Percentiles rank a stretch among this genome's conserved stretches.
phyloP scores from a whole-genome alignment of 2,113 vertebrate species.

The Chaenocephalus aceratus region DNA sequence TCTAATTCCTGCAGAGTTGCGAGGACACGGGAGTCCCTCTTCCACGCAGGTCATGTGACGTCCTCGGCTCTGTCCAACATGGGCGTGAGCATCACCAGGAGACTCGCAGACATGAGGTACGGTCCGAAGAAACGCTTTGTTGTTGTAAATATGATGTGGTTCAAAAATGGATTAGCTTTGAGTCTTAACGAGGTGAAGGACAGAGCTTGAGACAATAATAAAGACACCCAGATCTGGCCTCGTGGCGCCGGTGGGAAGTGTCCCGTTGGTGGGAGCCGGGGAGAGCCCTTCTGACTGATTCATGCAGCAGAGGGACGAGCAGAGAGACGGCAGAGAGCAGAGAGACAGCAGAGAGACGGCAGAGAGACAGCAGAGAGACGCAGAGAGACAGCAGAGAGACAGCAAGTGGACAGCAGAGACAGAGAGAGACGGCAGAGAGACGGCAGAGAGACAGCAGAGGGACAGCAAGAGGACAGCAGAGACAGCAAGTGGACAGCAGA shows the following conservation, averaged over 20 bases:
- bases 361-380: no score
- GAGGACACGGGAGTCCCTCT: slow-evolving; percentile 94
- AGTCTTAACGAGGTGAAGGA: not conserved
- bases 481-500: no score
- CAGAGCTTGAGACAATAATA: not conserved
- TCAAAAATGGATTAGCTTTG: not conserved
- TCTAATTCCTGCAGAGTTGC: slow-evolving; percentile 85
- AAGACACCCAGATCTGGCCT: not conserved
- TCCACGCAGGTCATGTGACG: slow-evolving; percentile 93
- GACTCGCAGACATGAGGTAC: slow-evolving; percentile 94
- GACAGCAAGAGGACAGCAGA: no score
- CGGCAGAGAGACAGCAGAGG: no score
- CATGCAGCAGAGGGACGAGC: slow-evolving; percentile 7
- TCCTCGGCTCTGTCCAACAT: slow-evolving; percentile 90
- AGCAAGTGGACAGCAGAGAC: no score
- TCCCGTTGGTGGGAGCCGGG: not conserved
- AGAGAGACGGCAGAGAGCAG: not conserved
- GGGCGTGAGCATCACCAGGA: slow-evolving; percentile 91
- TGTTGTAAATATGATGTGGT: not conserved
- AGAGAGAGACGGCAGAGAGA: no score
- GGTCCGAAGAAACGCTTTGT: no score
- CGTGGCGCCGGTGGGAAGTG: not conserved
- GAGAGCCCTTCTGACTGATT: slow-evolving; percentile 3
- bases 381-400: no score
- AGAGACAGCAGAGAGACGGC: no score